Base-by-base conservation (phyloP, 2,797 vertebrate species). In the Spondyliosoma cantharus region DNA sequence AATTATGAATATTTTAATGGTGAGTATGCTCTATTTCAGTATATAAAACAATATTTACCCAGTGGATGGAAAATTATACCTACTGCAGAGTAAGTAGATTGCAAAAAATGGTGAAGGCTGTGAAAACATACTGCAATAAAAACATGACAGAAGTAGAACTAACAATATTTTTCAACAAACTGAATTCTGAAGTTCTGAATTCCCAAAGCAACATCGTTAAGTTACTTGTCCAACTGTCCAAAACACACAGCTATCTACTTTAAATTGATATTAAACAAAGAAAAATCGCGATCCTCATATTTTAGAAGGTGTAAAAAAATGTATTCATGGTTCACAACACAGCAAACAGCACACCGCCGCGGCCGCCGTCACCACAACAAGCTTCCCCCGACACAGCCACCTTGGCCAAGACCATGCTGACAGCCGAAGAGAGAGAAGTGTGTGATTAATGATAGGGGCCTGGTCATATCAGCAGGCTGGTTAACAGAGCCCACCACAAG, bases 361-460 rank as follows among this genome's bases (percentile, higher is more conserved):
- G 16, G 3, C 61, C 7, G 57, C 67, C 5, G 48, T 57, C 19
- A 13, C 49, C 32, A 73, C 61, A 27, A 37, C 62, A 61, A 65
- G 65, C 68, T 6, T 43, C 60, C 72, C 66, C 37, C 86, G 91
- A 92, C 89, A 91, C 89, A 56, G 90, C 88, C 93, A 95, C 93
- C 92, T 94, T 69, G 74, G 85, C 75, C 78, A 15, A 25, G 49
- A 74, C 68, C 66, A 64, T 27, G 82, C 65, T 96, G 95, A 92
- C 94, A 95, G 95, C 96, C 92, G 86, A 90, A 94, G 91, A 91
- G 91, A 80, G 92, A 93, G 94, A 94, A 77, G 76, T 86, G 82
- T 96, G 96, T 98, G 97, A 98, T 98, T 98, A 97, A 98, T 98
- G 96, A 96, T 90, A 89, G 95, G 82, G 96, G 95, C 93, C 95